Evolutionary conservation across 2,797 vertebrate species (phyloP), one percentile per base, ranked within the genome.

Genomic region (Crocidura indochinensis): DNA sequence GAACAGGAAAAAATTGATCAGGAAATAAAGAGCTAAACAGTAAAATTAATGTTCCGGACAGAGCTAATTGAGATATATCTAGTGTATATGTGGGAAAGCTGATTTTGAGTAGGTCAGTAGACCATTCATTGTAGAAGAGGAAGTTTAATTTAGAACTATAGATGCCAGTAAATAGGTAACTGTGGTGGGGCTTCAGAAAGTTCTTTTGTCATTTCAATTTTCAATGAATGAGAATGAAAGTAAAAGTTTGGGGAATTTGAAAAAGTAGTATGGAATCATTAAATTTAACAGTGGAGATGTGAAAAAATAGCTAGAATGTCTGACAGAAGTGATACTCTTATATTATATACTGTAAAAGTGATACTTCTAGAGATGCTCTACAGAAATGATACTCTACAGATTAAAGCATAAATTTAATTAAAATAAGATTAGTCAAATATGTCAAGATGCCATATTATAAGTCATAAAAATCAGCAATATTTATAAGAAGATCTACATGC

Each of bases 201-300:
- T 6, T 69, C 4, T 44, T 91, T 62, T 72, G 4, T 76, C 19
- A 20, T 72, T 79, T 79, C 26, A 51, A 85, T 79, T 82, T 92
- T 94, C 9, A 26, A 20, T 73, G 94, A 84, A 49, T 27, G 20
- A 84, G 29, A 47, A 79, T 72, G 29, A 47, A 20, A 64, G 15
- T 65, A 75, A 77, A 78, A 51, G 2, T 38, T 4, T 53, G 87
- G 17, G 10, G 9, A 56, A 12, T 87, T 74, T 92, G 47, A 29
- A 27, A 89, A 87, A 75, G 7, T 47, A 8, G 11, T 47, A 60
- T 47, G n/a, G 79, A 0, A 5, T 47, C 53, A 67, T 22, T 53
- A 22, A 65, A 8, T 24, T n/a, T 47, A 11, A 69, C 2, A 51
- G 22, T 56, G 10, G 2, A 8, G 79, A 79, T 68, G 12, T 27